Evolutionary conservation across 2,797 vertebrate species (phyloP), one percentile per base, ranked within the genome.

Genomic region (Schizothorax lantsangensis): DNA sequence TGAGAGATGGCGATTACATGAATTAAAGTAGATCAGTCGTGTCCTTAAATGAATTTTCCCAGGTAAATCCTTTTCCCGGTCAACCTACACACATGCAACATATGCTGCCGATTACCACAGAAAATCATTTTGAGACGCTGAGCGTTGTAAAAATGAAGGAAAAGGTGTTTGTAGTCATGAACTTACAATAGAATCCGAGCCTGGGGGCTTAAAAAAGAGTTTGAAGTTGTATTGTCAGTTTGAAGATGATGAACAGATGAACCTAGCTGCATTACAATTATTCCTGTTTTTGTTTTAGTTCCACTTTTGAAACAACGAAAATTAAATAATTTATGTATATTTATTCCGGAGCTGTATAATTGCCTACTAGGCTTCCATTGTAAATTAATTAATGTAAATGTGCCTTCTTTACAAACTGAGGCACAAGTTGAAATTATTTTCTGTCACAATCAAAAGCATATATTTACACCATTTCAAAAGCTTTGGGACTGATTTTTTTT

Each of bases 11-110:
- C 43, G 57, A 75, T 84, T 33, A 84, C 19, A 52, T 11, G 59
- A 84, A 68, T 77, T 77, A 52, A 59, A 52, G 59, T 17, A 75
- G 72, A 75, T 77, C 57, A 84, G 11, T 68, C 73, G 14, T 66
- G 73, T 68, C 10, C 47, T 78, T 40, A 78, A 54, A 75, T 38
- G 2, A 84, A 84, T 78, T 66, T 77, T n/a, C 43, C 52, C 2
- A 9, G 49, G 26, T 30, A 72, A 83, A 79, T 40, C 77, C 36
- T 62, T 17, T 79, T 79, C 54, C 77, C 5, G 54, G 36, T 79
- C 57, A 79, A 43, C 74, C 30, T 23, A 62, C 38, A 64, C 38
- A 3, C 36, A 54, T 72, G 36, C 26, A 62, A 47, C 82, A 68
- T 54, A 19, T 43, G 66, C 49, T 30, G 57, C 10, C 57, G 38